Percentiles rank a stretch among this genome's conserved stretches.
phyloP scores from a whole-genome alignment of 2,888 invertebrate species.

The Pachliopta kotzebuea region DNA sequence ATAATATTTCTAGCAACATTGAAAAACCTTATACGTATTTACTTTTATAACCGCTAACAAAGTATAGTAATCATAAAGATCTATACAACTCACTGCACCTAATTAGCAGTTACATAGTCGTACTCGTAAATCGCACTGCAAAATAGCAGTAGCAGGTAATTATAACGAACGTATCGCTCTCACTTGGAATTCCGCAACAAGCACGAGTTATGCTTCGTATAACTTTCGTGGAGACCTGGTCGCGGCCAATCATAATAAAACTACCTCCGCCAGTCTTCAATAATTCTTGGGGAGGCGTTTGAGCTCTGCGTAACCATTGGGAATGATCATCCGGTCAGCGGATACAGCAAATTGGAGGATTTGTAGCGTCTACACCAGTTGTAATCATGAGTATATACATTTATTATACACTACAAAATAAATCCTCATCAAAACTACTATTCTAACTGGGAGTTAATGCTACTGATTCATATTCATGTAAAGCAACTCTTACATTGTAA shows the following conservation, averaged over 20 bases:
- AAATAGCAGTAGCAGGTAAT: constrained; percentile 8
- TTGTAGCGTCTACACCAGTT: constrained; percentile 33
- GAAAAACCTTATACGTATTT: constrained; percentile 9
- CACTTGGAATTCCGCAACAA: neutral
- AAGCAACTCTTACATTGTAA: too few species aligned
- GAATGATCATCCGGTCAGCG: constrained; percentile 34
- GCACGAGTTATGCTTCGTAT: constrained; percentile 32
- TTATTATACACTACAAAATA: constrained; percentile 49
- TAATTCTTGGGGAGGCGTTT: constrained; percentile 32
- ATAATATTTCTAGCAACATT: neutral
- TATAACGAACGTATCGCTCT: constrained; percentile 9
- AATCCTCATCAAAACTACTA: constrained; percentile 40
- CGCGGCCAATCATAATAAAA: constrained; percentile 45
- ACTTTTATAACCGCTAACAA: constrained; percentile 19
- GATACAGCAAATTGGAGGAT: constrained; percentile 34
- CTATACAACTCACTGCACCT: constrained; percentile 19
- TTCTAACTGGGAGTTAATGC: constrained; percentile 15
- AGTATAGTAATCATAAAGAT: constrained; percentile 14
- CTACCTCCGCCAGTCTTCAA: constrained; percentile 20
- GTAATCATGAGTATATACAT: constrained; percentile 51
- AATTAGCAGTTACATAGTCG: constrained; percentile 20
- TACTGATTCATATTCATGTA: neutral
- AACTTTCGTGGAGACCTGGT: constrained; percentile 43
- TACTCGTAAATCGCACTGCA: constrained; percentile 9
- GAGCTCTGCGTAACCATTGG: constrained; percentile 38